phyloP scores from a whole-genome alignment of 37 sponge, comb jelly and placozoan genomes.

The Bolinopsis microptera region DNA sequence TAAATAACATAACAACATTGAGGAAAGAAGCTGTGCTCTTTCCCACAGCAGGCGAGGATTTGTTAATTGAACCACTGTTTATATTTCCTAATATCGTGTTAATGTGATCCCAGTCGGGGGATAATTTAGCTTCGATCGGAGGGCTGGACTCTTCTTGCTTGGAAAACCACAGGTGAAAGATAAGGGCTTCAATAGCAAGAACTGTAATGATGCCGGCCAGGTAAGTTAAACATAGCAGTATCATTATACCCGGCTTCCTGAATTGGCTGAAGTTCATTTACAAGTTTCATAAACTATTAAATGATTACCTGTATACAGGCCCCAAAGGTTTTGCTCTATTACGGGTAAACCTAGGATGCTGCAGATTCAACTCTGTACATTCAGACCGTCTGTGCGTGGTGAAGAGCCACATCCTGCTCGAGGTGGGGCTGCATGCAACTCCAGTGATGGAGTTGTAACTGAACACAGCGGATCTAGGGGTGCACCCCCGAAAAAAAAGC shows the following conservation, averaged over 20 bases:
- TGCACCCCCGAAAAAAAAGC: too few species aligned
- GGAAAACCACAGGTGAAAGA: neutral
- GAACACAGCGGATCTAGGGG: too few species aligned
- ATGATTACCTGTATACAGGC: too few species aligned
- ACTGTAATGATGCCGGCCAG: neutral
- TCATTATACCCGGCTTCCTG: neutral
- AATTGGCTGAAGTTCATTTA: too few species aligned
- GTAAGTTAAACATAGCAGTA: neutral
- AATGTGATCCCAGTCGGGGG: neutral
- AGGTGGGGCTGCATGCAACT: too few species aligned
- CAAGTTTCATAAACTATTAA: too few species aligned
- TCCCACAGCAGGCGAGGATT: neutral
- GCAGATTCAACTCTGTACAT: too few species aligned
- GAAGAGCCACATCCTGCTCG: too few species aligned
- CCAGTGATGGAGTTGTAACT: too few species aligned
- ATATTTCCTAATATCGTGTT: neutral
- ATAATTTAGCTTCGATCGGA: neutral
- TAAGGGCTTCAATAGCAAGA: neutral
- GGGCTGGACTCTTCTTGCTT: neutral
- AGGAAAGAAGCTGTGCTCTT: neutral
- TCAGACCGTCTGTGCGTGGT: too few species aligned
- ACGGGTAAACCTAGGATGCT: too few species aligned
- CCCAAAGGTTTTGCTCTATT: too few species aligned
- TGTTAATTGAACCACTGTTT: neutral
- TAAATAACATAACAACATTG: conserved; percentile 6